phyloP scores from a whole-genome alignment of 2,888 invertebrate species.

The Drosophila picticornis region DNA sequence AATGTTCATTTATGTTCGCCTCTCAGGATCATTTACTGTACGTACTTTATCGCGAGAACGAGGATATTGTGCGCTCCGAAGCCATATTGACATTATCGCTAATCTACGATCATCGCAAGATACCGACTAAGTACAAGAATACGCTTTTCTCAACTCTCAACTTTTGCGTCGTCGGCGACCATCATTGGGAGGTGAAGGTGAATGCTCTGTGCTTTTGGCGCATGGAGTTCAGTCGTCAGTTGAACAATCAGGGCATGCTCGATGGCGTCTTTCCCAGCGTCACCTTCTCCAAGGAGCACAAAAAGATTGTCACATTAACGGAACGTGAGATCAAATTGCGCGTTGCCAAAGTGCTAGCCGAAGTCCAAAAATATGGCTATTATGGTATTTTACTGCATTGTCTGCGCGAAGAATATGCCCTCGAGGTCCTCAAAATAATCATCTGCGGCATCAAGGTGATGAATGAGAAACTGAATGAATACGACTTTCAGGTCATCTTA shows the following conservation, averaged over 20 bases:
- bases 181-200: slow-evolving; percentile 93
- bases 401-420: slow-evolving; percentile 89
- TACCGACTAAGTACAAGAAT: slow-evolving; percentile 86
- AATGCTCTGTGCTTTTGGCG: slow-evolving; percentile 91
- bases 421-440: slow-evolving; percentile 89
- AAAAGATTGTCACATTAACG: slow-evolving; percentile 91
- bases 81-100: slow-evolving; percentile 89
- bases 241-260: slow-evolving; percentile 93
- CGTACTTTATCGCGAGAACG: slow-evolving; percentile 89
- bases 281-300: slow-evolving; percentile 91
- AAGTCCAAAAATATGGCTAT: slow-evolving; percentile 89
- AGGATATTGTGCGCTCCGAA: slow-evolving; percentile 92
- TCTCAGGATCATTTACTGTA: slow-evolving; percentile 86
- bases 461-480: slow-evolving; percentile 86
- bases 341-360: slow-evolving; percentile 88
- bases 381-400: slow-evolving; percentile 89
- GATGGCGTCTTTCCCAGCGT: slow-evolving; percentile 92
- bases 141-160: slow-evolving; percentile 89
- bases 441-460: slow-evolving; percentile 86
- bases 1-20: slow-evolving; percentile 42
- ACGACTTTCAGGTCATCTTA: slow-evolving; percentile 85
- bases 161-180: slow-evolving; percentile 89
- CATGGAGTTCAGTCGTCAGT: slow-evolving; percentile 88
- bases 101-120: slow-evolving; percentile 89
- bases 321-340: slow-evolving; percentile 87